Base-by-base conservation (phyloP, 2,888 invertebrate genomes). In the Epistrophella euchroma region DNA sequence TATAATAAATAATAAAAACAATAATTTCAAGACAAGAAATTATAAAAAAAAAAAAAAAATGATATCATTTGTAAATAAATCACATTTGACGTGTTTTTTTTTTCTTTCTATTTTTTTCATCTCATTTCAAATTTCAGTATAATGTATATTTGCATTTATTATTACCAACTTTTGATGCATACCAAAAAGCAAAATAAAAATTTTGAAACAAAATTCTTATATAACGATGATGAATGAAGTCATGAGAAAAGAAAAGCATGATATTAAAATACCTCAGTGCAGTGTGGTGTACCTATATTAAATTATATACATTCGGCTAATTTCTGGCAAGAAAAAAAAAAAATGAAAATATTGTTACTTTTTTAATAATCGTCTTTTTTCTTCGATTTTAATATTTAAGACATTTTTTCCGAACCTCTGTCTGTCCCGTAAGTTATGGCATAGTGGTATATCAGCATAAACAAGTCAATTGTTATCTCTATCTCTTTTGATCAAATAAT, bases 281-380 rank as follows among this genome's bases (percentile, higher is more conserved):
- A 66, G 66, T 66, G 66, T 66, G 66, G 66, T 66, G 66, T 47
- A 66, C 32, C 47, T 19, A 32, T 22, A 19, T 60, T 15, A 22
- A 66, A 45, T 45, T 64, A 32, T 45, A 13, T 28, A 9, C n/a
- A 64, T 45, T 64, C 28, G 64, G 45, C 64, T 15, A 35, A 9
- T 47, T 64, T 19, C 13, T 11, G 6, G n/a, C 32, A 28, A 56
- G 0, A 7, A 19, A 19, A 58, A 0, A 35, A 37, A 15, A 19
- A 37, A 60, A 60, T 6, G 3, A 5, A 25, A 60, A 40, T 25
- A 40, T 15, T 43, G 11, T 45, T 32, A 22, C 2, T 66, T 45
- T 66, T 32, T 19, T 1, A 2, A 25, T 11, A 7, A 7, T n/a
- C 13, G 45, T 32, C 17, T 11, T 64, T 45, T 66, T 15, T 47